Evolutionary conservation across 2,113 vertebrate species (phyloP), one percentile per base, ranked within the genome.

Genomic region (Amazona vittata): DNA sequence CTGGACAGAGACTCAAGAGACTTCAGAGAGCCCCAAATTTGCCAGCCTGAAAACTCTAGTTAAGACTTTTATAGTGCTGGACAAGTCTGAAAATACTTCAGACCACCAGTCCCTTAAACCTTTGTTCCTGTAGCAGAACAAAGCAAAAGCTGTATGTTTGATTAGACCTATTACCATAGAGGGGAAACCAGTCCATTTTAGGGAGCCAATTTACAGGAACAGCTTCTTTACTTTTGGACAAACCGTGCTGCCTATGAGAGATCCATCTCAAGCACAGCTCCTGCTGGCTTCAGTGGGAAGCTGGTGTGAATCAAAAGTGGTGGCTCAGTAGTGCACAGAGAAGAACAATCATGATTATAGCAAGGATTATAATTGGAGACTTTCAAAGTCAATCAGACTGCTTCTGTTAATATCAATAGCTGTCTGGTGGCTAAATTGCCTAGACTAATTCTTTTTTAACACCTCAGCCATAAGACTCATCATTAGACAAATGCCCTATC

Each of bases 381-480:
- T 92, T 94, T n/a, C 76, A 84, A 93, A 96, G 92, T 92, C 96
- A 96, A 93, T 96, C 96, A 95, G 60, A 53, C 39, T 78, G 57
- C 69, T 94, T 92, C 93, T 90, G 64, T 77, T 91, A 82, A 76
- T 86, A 92, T 69, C 92, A 82, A 52, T 73, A 83, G 76, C 79
- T 87, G 82, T 47, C 71, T 92, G 85, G 86, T 92, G 76, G 86
- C 73, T 95, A 92, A 96, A 95, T 86, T 92, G 88, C 88, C 73
- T 86, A 89, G 76, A 55, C 92, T 96, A 92, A 96, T 90, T 86
- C 92, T 84, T 93, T 94, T 94, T 90, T 96, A 96, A 96, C 94
- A 95, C 80, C 88, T 95, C 92, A 96, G 57, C 86, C 90, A 47
- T 82, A 95, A 90, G 95, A 94, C 80, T 97, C 96, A 92, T 95